Conservation (phyloP, 2,888 invertebrate species). For the Amiota mariae region DNA sequence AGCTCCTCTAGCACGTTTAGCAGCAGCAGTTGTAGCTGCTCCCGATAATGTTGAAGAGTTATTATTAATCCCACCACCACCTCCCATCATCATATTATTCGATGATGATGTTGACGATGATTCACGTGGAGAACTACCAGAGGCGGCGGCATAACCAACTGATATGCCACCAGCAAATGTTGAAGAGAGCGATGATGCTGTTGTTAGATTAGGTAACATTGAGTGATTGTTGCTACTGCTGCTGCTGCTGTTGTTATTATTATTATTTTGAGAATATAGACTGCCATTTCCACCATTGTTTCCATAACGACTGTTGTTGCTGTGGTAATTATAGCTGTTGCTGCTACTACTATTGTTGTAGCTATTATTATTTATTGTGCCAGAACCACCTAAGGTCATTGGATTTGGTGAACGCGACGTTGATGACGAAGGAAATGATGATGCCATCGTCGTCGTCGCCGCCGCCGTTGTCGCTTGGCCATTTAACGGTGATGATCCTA, state of each 20-base stretch:
- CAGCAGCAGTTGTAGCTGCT: constrained; percentile 13
- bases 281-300: constrained; percentile 38
- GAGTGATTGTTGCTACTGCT: neutral
- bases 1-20: constrained; percentile 34
- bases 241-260: neutral
- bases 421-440: constrained; percentile 24
- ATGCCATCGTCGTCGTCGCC: neutral
- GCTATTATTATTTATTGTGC: constrained; percentile 57
- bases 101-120: neutral
- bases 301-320: constrained; percentile 34
- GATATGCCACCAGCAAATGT: constrained; percentile 68
- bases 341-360: constrained; percentile 19
- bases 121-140: constrained; percentile 58
- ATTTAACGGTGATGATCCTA: constrained; percentile 66
- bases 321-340: constrained; percentile 25
- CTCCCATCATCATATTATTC: too few species aligned
- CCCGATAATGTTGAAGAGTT: constrained; percentile 39
- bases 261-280: constrained; percentile 40
- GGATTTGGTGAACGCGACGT: constrained; percentile 69
- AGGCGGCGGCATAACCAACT: constrained; percentile 60
- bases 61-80: too few species aligned
- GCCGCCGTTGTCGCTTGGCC: constrained; percentile 46
- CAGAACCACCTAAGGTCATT: constrained; percentile 63
- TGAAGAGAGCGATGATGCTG: constrained; percentile 42
- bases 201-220: constrained; percentile 40